These are phyloP conservation scores for Gymnothorax javanicus DNA, from an alignment of 2,797 vertebrate species.

Conservation along the genomic window DNA sequence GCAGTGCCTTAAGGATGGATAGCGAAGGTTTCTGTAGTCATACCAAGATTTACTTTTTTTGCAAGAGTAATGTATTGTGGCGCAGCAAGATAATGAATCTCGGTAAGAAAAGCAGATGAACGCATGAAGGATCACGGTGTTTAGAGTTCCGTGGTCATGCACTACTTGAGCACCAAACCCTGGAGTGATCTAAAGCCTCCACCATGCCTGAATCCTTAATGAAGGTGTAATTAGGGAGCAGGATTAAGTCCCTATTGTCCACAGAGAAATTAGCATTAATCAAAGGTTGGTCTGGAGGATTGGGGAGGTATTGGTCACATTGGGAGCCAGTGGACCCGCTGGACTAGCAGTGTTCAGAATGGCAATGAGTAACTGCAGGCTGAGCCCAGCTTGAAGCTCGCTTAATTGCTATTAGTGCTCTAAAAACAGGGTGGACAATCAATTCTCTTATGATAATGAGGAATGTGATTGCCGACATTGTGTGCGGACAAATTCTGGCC, in stretches of 20 bases:
- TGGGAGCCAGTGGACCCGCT: slow-evolving; percentile 43
- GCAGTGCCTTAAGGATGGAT: slow-evolving; percentile 40
- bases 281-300: slow-evolving; percentile 54
- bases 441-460: slow-evolving; percentile 32
- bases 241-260: slow-evolving; percentile 62
- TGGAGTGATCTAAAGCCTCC: slow-evolving; percentile 56
- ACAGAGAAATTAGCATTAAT: slow-evolving; percentile 72
- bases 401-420: slow-evolving; percentile 57
- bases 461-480: background rate
- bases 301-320: slow-evolving; percentile 47
- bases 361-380: slow-evolving; percentile 49
- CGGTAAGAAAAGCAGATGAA: slow-evolving; percentile 15
- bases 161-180: slow-evolving; percentile 47
- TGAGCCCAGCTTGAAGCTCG: slow-evolving; percentile 46
- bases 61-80: slow-evolving; percentile 29
- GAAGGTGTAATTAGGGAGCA: slow-evolving; percentile 62
- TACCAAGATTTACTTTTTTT: slow-evolving; percentile 37
- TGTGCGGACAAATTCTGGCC: background rate
- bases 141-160: slow-evolving; percentile 44
- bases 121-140: background rate
- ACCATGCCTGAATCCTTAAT: slow-evolving; percentile 63
- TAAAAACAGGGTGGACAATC: slow-evolving; percentile 48
- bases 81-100: slow-evolving; percentile 16
- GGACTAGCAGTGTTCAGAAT: slow-evolving; percentile 44
- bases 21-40: slow-evolving; percentile 30